Evolutionary conservation across 2,797 vertebrate genomes (phyloP), one percentile per base, ranked within the genome.

Genomic region (Alca torda): DNA sequence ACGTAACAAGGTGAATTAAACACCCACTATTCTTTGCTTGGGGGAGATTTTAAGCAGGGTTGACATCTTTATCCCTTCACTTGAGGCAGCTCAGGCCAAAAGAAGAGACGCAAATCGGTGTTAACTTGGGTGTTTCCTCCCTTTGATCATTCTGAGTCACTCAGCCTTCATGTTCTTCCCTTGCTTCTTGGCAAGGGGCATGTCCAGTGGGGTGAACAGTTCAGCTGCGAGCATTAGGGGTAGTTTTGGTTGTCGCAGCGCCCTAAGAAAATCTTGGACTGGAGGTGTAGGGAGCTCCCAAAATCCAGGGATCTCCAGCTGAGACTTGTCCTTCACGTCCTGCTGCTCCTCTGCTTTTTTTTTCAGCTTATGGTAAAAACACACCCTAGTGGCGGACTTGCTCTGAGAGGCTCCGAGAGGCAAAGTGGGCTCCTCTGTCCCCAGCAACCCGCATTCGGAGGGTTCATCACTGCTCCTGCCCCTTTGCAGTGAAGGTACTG

Each of bases 31-130:
- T 93, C 78, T 75, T 95, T 92, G 85, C 96, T 92, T 21, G 61
- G 72, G 92, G 96, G 60, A 92, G 87, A 96, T 86, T 75, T 90
- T 97, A 84, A 96, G 64, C 48, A 73, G 60, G 23, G 31, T 39
- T 96, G 96, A 93, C 85, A 86, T 90, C 78, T 93, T 67, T n/a
- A 91, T 93, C 39, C 39, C 67, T 76, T 91, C 56, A 54, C 37
- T 73, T 4, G 20, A 94, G 75, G 68, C 83, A 79, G 80, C 46
- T 96, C 70, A 84, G 74, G 95, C 74, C 77, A 93, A 67, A 80
- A 45, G 73, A 75, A 54, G 80, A 89, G 70, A 67, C 5, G 5
- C 31, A 82, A 91, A 69, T 78, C 0, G 9, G 39, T 45, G 60
- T 67, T 74, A 89, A 76, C n/a, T 54, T 87, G 91, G 75, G 69